Base-by-base conservation (phyloP, 2,888 invertebrate genomes). In the Lycophotia porphyrea region DNA sequence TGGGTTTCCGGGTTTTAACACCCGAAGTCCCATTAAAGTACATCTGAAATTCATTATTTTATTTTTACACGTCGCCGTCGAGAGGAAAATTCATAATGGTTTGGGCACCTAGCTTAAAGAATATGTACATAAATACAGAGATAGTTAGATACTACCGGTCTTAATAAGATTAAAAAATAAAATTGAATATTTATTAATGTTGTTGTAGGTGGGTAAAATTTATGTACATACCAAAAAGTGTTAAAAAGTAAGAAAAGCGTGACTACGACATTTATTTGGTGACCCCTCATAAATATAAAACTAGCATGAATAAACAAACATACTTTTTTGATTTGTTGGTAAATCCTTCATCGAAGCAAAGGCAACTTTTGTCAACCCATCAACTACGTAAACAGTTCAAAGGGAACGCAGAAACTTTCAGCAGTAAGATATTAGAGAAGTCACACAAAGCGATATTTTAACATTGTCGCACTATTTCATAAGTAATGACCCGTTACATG, bases 401-500 rank as follows among this genome's bases (percentile, higher is more conserved):
- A 73, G 18, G 13, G 5, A 70, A 67, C 18, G 21, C 21, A 63
- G 61, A 77, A 71, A 73, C 55, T 44, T 76, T 80, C 27, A n/a
- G n/a, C 49, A 52, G 61, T 75, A 11, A 85, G 39, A 82, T 42
- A 83, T 75, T 69, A 65, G 61, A 52, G 21, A 39, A 63, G 61
- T 67, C 70, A 63, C 72, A 49, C 44, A 44, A 34, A 77, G 61
- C 49, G n/a, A 85, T 82, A 78, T 78, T 75, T 58, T 71, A 71
- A 86, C 71, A 80, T 80, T 78, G 78, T 77, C 83, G 71, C 49
- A 74, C 65, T 86, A 86, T 81, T 69, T 84, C 81, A 84, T 71
- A 73, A 71, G 61, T 78, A 86, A 84, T 81, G 84, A 76, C 34
- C 78, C 86, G 63, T 74, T 70, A 73, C 80, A 76, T 72, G 47